Conservation (phyloP, 2,113 vertebrate genomes). For the Gorsachius goisagi region DNA sequence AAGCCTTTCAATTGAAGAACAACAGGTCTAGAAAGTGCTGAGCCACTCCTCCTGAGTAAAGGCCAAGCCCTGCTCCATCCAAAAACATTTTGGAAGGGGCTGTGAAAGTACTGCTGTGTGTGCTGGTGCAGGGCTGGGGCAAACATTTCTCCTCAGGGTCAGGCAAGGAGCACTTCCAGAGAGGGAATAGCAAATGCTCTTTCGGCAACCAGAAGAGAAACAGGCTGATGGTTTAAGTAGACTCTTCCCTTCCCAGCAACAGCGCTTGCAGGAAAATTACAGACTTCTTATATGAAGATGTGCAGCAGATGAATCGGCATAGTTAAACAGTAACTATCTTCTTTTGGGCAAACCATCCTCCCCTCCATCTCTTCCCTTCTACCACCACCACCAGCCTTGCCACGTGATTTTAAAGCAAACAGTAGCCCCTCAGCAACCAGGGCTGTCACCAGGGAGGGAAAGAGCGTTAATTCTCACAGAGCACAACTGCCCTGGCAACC, state of each 20-base stretch:
- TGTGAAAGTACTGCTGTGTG: not conserved
- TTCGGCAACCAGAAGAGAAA: not conserved
- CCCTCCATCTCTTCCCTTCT: not conserved
- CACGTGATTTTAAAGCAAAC: not conserved
- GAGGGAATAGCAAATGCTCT: not conserved
- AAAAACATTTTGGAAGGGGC: not conserved
- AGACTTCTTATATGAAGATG: not conserved
- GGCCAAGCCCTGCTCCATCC: not conserved
- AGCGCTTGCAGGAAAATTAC: not conserved
- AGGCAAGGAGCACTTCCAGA: not conserved
- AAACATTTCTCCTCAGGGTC: not conserved
- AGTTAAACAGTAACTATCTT: not conserved
- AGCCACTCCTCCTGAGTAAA: not conserved
- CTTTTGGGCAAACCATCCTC: not conserved
- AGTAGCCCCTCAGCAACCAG: not conserved
- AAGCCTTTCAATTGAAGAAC: not conserved
- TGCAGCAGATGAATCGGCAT: not conserved
- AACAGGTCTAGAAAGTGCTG: not conserved
- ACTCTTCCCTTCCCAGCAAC: not conserved
- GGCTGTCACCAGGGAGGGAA: not conserved
- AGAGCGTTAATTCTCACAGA: not conserved
- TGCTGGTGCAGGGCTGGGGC: not conserved
- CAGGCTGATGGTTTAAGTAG: not conserved
- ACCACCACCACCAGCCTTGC: not conserved
- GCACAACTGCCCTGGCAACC: fast-evolving